A percentile compares a stretch with the other conserved stretches of the same genome.
These are phyloP conservation scores for Dicrostonyx torquatus DNA, from an alignment of 2,797 vertebrate species.

Conservation along the genomic window DNA sequence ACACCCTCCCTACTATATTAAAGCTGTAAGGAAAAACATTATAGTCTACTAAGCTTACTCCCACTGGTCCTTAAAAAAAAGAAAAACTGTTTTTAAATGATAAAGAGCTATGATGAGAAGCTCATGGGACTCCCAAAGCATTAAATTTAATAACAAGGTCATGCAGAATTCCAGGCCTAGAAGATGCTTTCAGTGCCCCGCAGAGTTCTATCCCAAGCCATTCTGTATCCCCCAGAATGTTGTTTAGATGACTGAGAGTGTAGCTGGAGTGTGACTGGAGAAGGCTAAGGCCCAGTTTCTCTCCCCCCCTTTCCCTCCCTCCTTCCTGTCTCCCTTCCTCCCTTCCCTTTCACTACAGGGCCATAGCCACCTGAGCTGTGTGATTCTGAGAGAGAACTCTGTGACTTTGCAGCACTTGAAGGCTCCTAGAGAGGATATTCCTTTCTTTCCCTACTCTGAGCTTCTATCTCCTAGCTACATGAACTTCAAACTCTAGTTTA, in stretches of 20 bases:
- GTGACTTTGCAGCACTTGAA: background rate
- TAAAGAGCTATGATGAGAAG: background rate
- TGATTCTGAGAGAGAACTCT: background rate
- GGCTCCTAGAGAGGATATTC: background rate
- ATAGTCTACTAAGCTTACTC: background rate
- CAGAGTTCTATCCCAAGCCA: background rate
- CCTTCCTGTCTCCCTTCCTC: no score
- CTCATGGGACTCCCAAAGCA: background rate
- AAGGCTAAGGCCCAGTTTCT: rapidly evolving
- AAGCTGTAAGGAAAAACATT: background rate
- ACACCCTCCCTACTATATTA: no score
- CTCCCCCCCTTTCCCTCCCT: no score
- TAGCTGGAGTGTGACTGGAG: background rate
- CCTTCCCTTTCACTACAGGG: background rate
- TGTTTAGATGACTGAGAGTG: rapidly evolving
- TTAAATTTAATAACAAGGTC: background rate
- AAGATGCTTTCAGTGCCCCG: background rate
- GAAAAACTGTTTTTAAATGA: background rate
- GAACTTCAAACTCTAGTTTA: background rate
- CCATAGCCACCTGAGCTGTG: background rate
- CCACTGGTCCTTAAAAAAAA: background rate
- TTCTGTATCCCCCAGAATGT: background rate
- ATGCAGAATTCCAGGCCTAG: background rate
- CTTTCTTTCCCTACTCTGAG: background rate
- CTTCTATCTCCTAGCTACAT: background rate